Base-by-base conservation (phyloP, 1,140 invertebrate genomes). In the Bombus fervidus region DNA sequence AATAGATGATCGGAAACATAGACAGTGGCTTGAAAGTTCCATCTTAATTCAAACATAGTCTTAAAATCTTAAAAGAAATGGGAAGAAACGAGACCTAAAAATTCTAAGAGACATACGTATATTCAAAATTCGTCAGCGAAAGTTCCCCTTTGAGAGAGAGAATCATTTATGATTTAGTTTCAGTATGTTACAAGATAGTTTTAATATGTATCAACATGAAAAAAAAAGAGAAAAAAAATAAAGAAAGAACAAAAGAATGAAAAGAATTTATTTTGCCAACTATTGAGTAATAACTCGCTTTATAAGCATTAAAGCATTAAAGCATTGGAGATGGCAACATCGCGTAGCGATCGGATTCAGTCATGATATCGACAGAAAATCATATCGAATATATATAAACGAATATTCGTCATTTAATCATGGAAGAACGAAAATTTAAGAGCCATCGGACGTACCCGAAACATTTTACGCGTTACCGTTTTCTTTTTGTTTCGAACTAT, bases 291-390 rank as follows among this genome's bases (percentile, higher is more conserved):
- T 34, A n/a, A 71, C 43, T 73, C 28, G 69, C 4, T 59, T 72
- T 43, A 66, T 71, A 62, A n/a, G 25, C 57, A 80, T 39, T n/a
- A 28, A 18, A 66, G 18, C 2, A 64, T 31, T 39, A 59, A 22
- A 68, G 8, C 31, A 37, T 22, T n/a, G 34, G 39, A 79, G 64
- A 25, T 71, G 9, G 31, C 12, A n/a, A 62, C 9, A 59, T 8
- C 9, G 22, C 37, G 13, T 2, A 34, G 37, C 62, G 18, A n/a
- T 22, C 25, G 18, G 62, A 47, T 73, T 12, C 59, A 74, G 86
- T 69, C 47, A 53, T 64, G 47, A 69, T 80, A 73, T 22, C 28
- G 59, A 64, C 69, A 34, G 81, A 59, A 59, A 89, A 81, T 88
- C 75, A 83, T n/a, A n/a, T n/a, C n/a, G n/a, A n/a, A n/a, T n/a